Evolutionary conservation across 2,113 vertebrate genomes (phyloP).

Genomic region (Astur gentilis): DNA sequence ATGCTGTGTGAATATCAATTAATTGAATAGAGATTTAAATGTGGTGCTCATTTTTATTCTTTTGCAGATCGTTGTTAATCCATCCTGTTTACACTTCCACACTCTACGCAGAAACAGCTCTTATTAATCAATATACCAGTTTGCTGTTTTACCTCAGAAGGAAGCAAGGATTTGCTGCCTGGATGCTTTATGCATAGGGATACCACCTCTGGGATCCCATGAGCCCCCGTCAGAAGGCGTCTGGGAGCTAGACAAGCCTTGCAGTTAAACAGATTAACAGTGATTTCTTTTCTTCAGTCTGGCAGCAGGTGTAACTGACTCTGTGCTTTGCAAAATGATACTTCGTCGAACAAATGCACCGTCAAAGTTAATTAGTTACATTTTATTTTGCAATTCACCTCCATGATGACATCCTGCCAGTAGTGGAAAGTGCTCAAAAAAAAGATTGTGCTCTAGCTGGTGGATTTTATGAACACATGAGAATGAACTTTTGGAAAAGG

Average conservation of each 20-base stretch:
- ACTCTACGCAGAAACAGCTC: neutral
- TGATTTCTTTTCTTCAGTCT: slow-evolving; percentile 10
- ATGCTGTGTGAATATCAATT: neutral
- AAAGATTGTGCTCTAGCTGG: neutral
- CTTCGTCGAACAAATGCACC: neutral
- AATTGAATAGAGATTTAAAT: neutral
- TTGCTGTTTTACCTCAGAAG: neutral
- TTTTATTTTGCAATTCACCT: slow-evolving; percentile 10
- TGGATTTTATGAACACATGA: neutral
- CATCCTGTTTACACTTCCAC: neutral
- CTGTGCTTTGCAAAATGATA: slow-evolving; percentile 5
- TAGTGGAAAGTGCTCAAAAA: neutral
- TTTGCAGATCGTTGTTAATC: neutral
- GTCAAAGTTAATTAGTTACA: slow-evolving; percentile 22
- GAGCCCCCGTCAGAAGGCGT: neutral
- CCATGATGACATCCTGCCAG: neutral
- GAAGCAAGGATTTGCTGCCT: neutral
- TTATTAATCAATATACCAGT: neutral
- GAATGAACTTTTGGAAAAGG: neutral
- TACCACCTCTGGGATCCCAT: neutral
- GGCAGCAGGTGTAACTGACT: slow-evolving; percentile 24
- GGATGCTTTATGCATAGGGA: neutral
- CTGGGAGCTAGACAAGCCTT: neutral
- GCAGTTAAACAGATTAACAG: neutral
- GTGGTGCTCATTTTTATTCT: neutral